A percentile compares a stretch with the other conserved stretches of the same genome.
phyloP scores from a whole-genome alignment of 2,888 invertebrate species.

The Rhaphigaster nebulosa region DNA sequence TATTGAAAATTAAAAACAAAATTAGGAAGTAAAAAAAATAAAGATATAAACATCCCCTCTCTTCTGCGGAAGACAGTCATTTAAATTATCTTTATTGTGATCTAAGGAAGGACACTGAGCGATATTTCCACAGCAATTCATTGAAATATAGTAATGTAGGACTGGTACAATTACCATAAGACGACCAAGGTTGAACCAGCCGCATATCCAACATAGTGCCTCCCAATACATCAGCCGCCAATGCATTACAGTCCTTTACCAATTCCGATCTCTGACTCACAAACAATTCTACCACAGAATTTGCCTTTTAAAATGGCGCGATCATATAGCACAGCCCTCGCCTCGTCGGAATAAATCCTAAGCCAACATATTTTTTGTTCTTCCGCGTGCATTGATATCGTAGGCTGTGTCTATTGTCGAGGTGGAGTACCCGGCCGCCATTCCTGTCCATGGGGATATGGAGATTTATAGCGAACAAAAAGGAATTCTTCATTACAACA shows the following conservation, averaged over 20 bases:
- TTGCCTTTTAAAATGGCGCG: constrained; percentile 25
- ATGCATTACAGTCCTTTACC: constrained; percentile 12
- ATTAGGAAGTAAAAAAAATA: no score
- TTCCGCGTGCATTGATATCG: neutral
- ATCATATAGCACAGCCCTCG: neutral
- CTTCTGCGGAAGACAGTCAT: no score
- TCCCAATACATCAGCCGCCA: neutral
- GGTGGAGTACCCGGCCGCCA: neutral
- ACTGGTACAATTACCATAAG: neutral
- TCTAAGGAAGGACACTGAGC: neutral
- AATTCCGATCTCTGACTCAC: neutral
- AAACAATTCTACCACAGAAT: neutral
- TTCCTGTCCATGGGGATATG: neutral
- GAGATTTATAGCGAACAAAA: neutral
- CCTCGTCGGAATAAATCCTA: neutral
- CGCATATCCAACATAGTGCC: neutral
- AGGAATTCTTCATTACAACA: neutral
- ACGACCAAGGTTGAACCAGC: neutral
- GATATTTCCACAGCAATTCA: neutral
- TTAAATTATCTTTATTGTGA: no score
- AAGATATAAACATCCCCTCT: no score
- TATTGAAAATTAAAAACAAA: no score
- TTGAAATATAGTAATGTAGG: neutral
- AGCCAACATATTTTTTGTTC: neutral
- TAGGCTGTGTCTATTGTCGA: neutral